phyloP scores from a whole-genome alignment of 2,797 vertebrate genomes.

The Molossus alvarezi region DNA sequence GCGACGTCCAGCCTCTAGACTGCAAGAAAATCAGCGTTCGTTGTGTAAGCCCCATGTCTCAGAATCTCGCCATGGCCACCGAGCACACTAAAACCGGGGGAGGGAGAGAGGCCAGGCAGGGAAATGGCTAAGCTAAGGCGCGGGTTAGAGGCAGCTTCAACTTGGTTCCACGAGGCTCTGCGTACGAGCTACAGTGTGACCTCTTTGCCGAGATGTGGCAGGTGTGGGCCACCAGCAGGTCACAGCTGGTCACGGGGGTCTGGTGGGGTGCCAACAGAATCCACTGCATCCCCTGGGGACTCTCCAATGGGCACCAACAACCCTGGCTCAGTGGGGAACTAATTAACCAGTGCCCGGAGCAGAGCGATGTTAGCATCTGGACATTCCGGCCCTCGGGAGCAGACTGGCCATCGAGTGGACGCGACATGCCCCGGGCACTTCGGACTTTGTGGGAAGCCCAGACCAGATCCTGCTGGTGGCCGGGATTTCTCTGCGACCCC shows the following conservation, averaged over 20 bases:
- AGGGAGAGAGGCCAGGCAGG: too few species aligned
- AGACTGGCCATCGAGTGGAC: neutral
- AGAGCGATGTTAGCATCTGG: fast-evolving
- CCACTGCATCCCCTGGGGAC: fast-evolving
- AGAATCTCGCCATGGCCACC: fast-evolving
- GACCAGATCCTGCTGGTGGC: neutral
- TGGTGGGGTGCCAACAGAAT: fast-evolving
- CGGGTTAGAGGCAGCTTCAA: fast-evolving
- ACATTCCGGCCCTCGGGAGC: fast-evolving
- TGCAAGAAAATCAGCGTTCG: fast-evolving
- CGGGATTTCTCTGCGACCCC: fast-evolving
- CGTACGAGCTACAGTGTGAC: neutral
- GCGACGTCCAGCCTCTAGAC: neutral
- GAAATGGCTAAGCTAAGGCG: fast-evolving
- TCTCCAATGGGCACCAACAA: neutral
- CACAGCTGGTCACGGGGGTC: fast-evolving
- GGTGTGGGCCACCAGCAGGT: neutral
- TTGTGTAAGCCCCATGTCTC: fast-evolving
- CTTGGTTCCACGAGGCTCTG: fast-evolving
- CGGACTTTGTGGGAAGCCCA: fast-evolving
- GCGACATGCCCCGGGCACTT: fast-evolving
- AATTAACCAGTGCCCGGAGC: fast-evolving
- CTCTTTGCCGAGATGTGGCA: fast-evolving
- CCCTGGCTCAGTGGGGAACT: fast-evolving
- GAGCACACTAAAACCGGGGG: fast-evolving